Base-by-base conservation (phyloP, 2,888 invertebrate species). In the Serripes groenlandicus region DNA sequence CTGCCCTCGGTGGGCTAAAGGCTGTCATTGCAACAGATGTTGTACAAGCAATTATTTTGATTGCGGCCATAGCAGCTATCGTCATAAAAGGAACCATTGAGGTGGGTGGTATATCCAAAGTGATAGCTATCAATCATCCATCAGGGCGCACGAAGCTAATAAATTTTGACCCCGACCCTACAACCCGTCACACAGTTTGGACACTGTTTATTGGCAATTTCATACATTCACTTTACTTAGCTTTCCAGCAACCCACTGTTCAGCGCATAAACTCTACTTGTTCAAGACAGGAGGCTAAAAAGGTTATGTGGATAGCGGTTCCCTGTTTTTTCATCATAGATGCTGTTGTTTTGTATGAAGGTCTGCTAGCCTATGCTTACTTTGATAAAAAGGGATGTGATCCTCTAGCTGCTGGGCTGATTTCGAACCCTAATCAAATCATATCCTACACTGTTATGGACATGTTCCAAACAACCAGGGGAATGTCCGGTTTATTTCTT, bases 361-460 rank as follows among this genome's bases (percentile, higher is more conserved):
- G 82, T 11, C 71, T 82, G 7, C 75, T 82, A 4, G 78, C 71
- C 3, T 82, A 75, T 71, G 82, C 82, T 56, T 82, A 82, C 54
- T 75, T 77, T 70, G 26, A 49, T 4, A n/a, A 73, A 23, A 81
- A 81, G 70, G 81, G 81, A 0, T 81, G 81, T 32, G 82, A 82
- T 35, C 82, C 82, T 4, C 49, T 82, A 1, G 82, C 82, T 5
- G 74, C 82, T 21, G 66, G 75, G 18, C 32, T 64, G 52, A 82
- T 78, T 56, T 64, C 78, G n/a, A 82, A 82, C 68, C 82, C 78
- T 3, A 78, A 82, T 64, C 82, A 81, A 56, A 75, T 82, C 15
- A 66, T 82, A 15, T 75, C 78, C 1, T 82, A 42, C 49, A 52
- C 49, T 0, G 82, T 82, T 4, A 28, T 75, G 60, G 82, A 82